Evolutionary conservation across 2,113 vertebrate species (phyloP), one percentile per base, ranked within the genome.

Genomic region (Alethe diademata): DNA sequence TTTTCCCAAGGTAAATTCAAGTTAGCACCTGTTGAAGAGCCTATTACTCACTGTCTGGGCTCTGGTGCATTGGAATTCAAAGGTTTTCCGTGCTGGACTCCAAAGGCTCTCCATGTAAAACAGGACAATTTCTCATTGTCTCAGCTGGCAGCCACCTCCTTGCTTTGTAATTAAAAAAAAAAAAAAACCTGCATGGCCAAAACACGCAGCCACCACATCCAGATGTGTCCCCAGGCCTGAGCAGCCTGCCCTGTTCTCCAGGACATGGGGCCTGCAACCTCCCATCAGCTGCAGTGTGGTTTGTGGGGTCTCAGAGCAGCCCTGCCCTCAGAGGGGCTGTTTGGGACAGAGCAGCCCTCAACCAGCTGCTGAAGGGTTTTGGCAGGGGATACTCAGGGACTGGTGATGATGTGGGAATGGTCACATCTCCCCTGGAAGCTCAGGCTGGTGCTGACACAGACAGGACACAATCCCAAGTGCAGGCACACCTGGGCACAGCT

Each of bases 1-100:
- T 73, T 86, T 86, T 78, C 81, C 86, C 86, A 81, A 94, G 88
- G 69, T 92, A 94, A 88, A 95, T 90, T 78, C 72, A 84, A 90
- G 82, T 66, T 25, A 87, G 40, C 65, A 91, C 78, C 78, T 94
- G 82, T 71, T 86, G 76, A 57, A 64, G 48, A 92, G 36, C 61
- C 66, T 9, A 75, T 93, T 88, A 82, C 48, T 96, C 95, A 91
- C 7, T 43, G 87, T 43, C 74, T 60, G 45, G 22, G 31, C 81
- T 48, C 28, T 36, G 36, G n/a, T 70, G 73, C 45, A 35, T 38
- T 81, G 73, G n/a, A 87, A 88, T 92, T 92, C 65, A 74, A 54
- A 88, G 35, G 38, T 26, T 88, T 87, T 31, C 69, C 0, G 0
- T 36, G 57, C 23, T 88, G 64, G 50, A 86, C 80, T 94, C 78